Evolutionary conservation across 1,140 invertebrate species (phyloP).

Genomic region (Polypedilum pembai): DNA sequence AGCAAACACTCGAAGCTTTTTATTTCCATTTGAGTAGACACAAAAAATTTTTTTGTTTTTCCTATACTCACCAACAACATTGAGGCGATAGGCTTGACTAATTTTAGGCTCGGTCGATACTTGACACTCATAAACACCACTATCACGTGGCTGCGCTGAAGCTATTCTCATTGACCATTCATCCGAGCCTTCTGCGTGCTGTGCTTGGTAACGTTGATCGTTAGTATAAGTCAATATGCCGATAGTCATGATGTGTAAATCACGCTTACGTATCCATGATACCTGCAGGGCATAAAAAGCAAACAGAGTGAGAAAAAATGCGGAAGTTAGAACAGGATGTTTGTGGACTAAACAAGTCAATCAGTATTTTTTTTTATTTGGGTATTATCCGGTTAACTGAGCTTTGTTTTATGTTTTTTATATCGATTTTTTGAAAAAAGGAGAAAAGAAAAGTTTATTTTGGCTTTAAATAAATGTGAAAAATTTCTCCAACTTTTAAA

Average conservation of each 20-base stretch:
- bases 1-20: not conserved
- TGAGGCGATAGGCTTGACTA: constrained; percentile 63
- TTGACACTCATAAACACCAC: constrained; percentile 69
- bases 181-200: constrained; percentile 68
- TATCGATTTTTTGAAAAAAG: not conserved
- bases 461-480: no score
- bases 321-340: not conserved
- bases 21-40: not conserved
- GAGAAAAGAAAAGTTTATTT: not conserved
- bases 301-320: constrained; percentile 1
- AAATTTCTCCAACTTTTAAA: no score
- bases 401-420: not conserved
- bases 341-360: not conserved
- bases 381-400: not conserved
- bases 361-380: not conserved
- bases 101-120: constrained; percentile 74
- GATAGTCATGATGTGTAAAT: constrained; percentile 66
- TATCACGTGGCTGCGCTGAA: constrained; percentile 63
- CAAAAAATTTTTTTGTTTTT: not conserved
- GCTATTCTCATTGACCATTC: constrained; percentile 75
- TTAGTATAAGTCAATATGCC: constrained; percentile 67
- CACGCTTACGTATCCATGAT: constrained; percentile 66
- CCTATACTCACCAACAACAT: constrained; percentile 61
- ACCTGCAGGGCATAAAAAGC: constrained; percentile 46
- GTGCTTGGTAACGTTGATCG: constrained; percentile 64